Evolutionary conservation across 1,140 invertebrate species (phyloP).

Genomic region (Drosophila biarmipes): DNA sequence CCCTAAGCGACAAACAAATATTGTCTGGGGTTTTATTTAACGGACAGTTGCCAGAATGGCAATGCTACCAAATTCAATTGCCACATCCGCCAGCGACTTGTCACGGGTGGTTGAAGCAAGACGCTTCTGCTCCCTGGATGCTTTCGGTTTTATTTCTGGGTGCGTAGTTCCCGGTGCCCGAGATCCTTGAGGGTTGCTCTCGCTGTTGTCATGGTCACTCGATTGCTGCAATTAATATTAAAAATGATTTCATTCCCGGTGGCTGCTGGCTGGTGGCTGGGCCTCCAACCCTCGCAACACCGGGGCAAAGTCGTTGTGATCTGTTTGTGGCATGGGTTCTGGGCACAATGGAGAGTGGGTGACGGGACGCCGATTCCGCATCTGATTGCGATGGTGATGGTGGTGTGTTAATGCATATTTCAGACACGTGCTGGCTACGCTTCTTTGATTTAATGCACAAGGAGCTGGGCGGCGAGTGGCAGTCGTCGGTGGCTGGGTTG

Average conservation of each 20-base stretch:
- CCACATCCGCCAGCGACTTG: constrained; percentile 66
- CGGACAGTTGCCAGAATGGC: constrained; percentile 42
- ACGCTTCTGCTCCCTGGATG: constrained; percentile 20
- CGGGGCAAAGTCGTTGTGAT: constrained; percentile 20
- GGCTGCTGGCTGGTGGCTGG: constrained; percentile 23
- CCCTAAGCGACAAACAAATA: constrained; percentile 49
- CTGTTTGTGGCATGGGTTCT: constrained; percentile 34
- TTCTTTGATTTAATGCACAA: constrained; percentile 75
- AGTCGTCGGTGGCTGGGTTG: not conserved
- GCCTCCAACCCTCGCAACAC: not conserved
- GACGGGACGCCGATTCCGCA: constrained; percentile 26
- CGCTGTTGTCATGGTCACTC: constrained; percentile 69
- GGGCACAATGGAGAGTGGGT: constrained; percentile 5
- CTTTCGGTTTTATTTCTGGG: constrained; percentile 27
- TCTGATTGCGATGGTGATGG: constrained; percentile 32
- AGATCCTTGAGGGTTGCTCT: constrained; percentile 62
- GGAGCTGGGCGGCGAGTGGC: constrained; percentile 12
- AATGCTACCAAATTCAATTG: constrained; percentile 67
- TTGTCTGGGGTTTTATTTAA: constrained; percentile 56
- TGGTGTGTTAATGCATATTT: constrained; percentile 81
- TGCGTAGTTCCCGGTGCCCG: constrained; percentile 20
- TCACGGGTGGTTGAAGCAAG: constrained; percentile 58
- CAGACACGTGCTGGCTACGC: constrained; percentile 78
- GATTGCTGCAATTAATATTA: constrained; percentile 82
- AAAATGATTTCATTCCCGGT: constrained; percentile 70